A percentile compares a stretch with the other conserved stretches of the same genome.
Conservation (phyloP, 2,797 vertebrate genomes). For the Chelonia mydas region DNA sequence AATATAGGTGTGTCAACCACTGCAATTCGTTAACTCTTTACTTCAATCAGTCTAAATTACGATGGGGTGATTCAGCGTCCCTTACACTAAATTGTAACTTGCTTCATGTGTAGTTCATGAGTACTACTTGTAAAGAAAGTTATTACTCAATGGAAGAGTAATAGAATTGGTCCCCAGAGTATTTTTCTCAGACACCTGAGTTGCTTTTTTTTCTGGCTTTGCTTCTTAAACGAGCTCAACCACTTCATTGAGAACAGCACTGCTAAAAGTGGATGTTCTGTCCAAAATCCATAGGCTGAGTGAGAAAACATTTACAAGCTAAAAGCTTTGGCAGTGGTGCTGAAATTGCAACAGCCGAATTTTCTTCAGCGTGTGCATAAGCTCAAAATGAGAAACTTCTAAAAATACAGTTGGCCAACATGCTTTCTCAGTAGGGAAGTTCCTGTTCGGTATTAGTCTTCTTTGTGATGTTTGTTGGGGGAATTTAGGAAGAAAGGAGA, state of each 20-base stretch:
- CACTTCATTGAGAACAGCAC: not conserved
- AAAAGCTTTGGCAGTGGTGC: not conserved
- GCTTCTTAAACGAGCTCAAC: not conserved
- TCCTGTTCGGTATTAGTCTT: not conserved
- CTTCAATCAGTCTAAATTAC: not conserved
- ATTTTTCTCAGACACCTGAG: not conserved
- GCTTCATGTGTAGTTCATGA: not conserved
- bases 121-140: not conserved
- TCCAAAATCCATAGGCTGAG: not conserved
- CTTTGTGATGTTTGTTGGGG: not conserved
- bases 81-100: not conserved
- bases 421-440: not conserved
- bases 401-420: not conserved
- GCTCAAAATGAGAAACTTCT: constrained; percentile 11
- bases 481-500: not conserved
- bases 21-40: not conserved
- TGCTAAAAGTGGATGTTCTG: not conserved
- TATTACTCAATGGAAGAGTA: not conserved
- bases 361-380: not conserved
- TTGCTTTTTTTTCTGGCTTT: constrained; percentile 8
- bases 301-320: not conserved
- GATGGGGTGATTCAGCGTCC: not conserved
- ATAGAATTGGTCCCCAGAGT: not conserved
- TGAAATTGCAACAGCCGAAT: not conserved
- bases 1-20: not conserved